These are phyloP conservation scores for Halcyon senegalensis DNA, from an alignment of 2,113 vertebrate species.

Conservation along the genomic window DNA sequence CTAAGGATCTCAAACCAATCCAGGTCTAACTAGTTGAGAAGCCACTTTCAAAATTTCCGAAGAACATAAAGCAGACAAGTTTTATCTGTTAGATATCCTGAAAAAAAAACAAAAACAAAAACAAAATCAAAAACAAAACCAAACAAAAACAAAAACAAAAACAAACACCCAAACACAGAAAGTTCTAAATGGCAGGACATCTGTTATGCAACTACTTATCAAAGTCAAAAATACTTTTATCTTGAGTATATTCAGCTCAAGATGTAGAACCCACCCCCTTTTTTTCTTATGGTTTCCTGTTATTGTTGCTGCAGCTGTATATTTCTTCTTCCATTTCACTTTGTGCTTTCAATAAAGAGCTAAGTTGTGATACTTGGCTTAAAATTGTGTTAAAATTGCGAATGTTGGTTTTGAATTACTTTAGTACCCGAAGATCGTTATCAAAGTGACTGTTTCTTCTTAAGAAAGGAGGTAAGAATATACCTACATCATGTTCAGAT, in stretches of 20 bases:
- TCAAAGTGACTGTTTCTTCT: slow-evolving; percentile 40
- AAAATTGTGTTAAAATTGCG: neutral
- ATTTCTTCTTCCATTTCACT: slow-evolving; percentile 39
- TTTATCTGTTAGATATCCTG: neutral
- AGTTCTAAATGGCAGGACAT: neutral
- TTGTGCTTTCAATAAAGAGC: slow-evolving; percentile 18
- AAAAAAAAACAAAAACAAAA: too few species aligned
- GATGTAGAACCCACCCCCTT: slow-evolving; percentile 30
- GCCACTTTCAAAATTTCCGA: neutral
- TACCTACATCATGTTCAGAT: neutral
- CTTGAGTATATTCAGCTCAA: slow-evolving; percentile 9
- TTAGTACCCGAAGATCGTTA: slow-evolving; percentile 14
- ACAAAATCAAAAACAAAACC: too few species aligned
- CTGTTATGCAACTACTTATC: neutral
- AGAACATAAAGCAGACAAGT: neutral
- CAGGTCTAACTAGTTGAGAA: neutral
- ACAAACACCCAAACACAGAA: too few species aligned
- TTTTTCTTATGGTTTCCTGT: slow-evolving; percentile 61
- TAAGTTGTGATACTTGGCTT: neutral
- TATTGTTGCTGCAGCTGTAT: slow-evolving; percentile 49
- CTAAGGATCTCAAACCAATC: neutral
- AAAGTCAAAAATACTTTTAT: neutral
- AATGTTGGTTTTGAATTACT: neutral
- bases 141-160: too few species aligned
- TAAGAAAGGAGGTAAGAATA: slow-evolving; percentile 58